Evolutionary conservation across 2,113 vertebrate genomes (phyloP), one percentile per base, ranked within the genome.

Genomic region (Colossoma macropomum): DNA sequence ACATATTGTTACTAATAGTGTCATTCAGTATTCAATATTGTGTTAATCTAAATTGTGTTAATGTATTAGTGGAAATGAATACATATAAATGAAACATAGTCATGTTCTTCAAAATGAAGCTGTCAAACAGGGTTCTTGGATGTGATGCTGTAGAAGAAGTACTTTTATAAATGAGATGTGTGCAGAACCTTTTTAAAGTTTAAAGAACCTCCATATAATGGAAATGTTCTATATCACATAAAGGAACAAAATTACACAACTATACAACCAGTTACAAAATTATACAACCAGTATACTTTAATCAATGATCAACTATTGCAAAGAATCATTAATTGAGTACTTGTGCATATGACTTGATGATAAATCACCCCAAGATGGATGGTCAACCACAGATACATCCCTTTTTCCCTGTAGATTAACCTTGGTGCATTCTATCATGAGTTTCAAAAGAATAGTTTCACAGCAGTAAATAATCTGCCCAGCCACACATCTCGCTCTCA

Each of bases 401-500:
- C 77, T 77, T 62, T 90, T 90, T 92, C 88, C 89, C 87, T 90
- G 76, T 72, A 23, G 87, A 91, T 91, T 92, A 92, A 93, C 91
- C 93, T 93, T 93, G 90, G 90, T 90, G 89, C 78, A 88, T 89
- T 78, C 85, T 86, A 87, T 85, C 74, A 87, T 52, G 92, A 90
- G 92, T 91, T 81, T 92, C 92, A 92, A 93, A 66, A 32, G 41
- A 75, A 73, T 77, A 15, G 76, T 93, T 93, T 94, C 86, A 89
- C 89, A 92, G 85, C 87, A 91, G 91, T 93, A 93, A 93, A 94
- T 93, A 94, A 94, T 93, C 91, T 75, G 92, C 88, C 85, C 87
- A 89, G 90, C 87, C 89, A 89, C 92, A 92, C 89, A 92, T 91
- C 87, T 90, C 87, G 89, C 87, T 89, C 86, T 92, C 89, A 91